Conservation (phyloP, 2,113 vertebrate genomes). For the Thalassoma bifasciatum region DNA sequence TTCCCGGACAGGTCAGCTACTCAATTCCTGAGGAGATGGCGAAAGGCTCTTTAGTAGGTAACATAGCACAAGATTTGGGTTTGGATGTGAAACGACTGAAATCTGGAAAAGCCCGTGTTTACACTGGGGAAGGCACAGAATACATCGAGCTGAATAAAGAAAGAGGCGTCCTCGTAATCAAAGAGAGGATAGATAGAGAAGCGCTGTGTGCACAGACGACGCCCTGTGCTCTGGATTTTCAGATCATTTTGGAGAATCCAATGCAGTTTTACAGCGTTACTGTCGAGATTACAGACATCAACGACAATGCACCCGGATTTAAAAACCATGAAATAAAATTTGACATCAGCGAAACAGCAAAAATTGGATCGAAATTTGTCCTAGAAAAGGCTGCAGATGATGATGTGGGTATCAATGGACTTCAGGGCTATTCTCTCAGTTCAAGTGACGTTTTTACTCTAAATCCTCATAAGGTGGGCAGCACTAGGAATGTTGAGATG, state of each 20-base stretch:
- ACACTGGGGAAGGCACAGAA: constrained; percentile 70
- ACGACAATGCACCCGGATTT: constrained; percentile 81
- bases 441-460: constrained; percentile 71
- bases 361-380: constrained; percentile 67
- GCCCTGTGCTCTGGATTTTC: constrained; percentile 77
- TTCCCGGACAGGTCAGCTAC: constrained; percentile 75
- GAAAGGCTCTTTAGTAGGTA: constrained; percentile 81
- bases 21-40: constrained; percentile 82
- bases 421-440: constrained; percentile 79
- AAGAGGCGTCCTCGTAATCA: constrained; percentile 73
- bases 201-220: constrained; percentile 69
- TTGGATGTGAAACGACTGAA: constrained; percentile 75
- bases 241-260: constrained; percentile 81
- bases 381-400: constrained; percentile 79
- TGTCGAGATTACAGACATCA: constrained; percentile 78
- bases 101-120: constrained; percentile 72
- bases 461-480: constrained; percentile 52
- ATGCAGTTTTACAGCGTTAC: constrained; percentile 78
- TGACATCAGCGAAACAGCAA: constrained; percentile 54
- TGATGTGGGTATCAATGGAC: constrained; percentile 79
- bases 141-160: constrained; percentile 74
- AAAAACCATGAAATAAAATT: constrained; percentile 63
- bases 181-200: constrained; percentile 81
- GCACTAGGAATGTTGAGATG: constrained; percentile 65
- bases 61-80: constrained; percentile 80